Percentiles rank a stretch among this genome's conserved stretches.
phyloP scores from a whole-genome alignment of 92 coral and sea anemone genomes.

The Parazoanthus swiftii region DNA sequence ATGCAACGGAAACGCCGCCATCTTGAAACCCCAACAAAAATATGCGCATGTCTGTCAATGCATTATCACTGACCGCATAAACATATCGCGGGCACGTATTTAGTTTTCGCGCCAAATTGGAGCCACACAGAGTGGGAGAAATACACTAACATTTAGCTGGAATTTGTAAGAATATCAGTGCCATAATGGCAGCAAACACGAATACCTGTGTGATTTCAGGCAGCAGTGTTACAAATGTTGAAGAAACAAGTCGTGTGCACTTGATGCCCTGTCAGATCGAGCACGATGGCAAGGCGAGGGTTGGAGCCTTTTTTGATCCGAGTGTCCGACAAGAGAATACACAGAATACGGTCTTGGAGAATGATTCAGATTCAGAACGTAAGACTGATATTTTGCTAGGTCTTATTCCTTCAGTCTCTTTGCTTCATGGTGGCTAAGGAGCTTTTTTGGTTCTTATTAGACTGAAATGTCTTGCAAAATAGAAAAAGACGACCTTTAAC shows the following conservation, averaged over 20 bases:
- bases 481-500: too few relatives aligned
- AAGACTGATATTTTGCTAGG: background rate
- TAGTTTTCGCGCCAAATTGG: conserved; percentile 25
- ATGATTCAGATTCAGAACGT: conserved; percentile 11
- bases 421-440: too few relatives aligned
- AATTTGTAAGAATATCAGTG: background rate
- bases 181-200: conserved; percentile 45
- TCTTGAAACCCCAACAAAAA: conserved; percentile 52
- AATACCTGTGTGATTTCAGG: conserved; percentile 46
- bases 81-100: background rate
- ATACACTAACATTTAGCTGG: background rate
- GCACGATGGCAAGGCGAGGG: conserved; percentile 85
- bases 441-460: too few relatives aligned
- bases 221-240: conserved; percentile 45
- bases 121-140: background rate
- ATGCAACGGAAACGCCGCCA: conserved; percentile 61
- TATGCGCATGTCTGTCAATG: conserved; percentile 40
- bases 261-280: conserved; percentile 89
- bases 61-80: conserved; percentile 10
- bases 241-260: conserved; percentile 69
- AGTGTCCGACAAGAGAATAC: conserved; percentile 55
- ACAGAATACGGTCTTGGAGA: conserved; percentile 16
- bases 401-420: too few relatives aligned
- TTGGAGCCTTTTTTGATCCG: conserved; percentile 70
- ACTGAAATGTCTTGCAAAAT: too few relatives aligned